A percentile compares a stretch with the other conserved stretches of the same genome.
phyloP scores from a whole-genome alignment of 1,140 invertebrate genomes.

The Drosophila sturtevanti region DNA sequence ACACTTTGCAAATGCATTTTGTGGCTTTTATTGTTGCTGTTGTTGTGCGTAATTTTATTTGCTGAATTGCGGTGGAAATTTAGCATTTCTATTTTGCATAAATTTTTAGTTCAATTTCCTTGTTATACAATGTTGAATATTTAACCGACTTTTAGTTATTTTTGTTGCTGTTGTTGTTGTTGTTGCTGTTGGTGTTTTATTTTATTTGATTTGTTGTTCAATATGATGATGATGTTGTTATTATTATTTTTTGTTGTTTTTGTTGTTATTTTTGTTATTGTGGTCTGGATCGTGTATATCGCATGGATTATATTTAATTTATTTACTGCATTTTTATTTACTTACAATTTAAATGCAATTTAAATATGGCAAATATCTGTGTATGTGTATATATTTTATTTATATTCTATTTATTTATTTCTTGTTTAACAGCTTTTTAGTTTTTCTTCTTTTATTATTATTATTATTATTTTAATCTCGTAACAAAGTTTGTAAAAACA shows the following conservation, averaged over 20 bases:
- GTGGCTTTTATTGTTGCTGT: constrained; percentile 41
- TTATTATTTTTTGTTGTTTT: constrained; percentile 15
- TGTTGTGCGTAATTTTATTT: constrained; percentile 59
- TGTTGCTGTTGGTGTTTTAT: constrained; percentile 32
- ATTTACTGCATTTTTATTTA: constrained; percentile 61
- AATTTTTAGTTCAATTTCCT: constrained; percentile 60
- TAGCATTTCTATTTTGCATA: constrained; percentile 76
- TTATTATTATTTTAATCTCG: not conserved
- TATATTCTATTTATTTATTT: constrained; percentile 16
- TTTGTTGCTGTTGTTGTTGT: constrained; percentile 5
- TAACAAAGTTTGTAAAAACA: constrained; percentile 55
- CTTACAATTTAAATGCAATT: constrained; percentile 53
- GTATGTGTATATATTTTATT: constrained; percentile 31
- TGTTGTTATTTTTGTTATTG: constrained; percentile 34
- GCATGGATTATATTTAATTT: constrained; percentile 50
- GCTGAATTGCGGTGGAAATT: constrained; percentile 53
- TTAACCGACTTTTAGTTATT: constrained; percentile 27
- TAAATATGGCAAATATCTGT: constrained; percentile 52
- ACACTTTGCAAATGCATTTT: constrained; percentile 48
- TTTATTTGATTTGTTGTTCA: constrained; percentile 39
- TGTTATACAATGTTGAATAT: constrained; percentile 31
- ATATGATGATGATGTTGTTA: constrained; percentile 25
- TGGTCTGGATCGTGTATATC: constrained; percentile 23
- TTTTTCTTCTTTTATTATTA: constrained; percentile 38
- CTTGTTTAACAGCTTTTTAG: constrained; percentile 47